Conservation (phyloP, 2,113 vertebrate species). For the Cromileptes altivelis region DNA sequence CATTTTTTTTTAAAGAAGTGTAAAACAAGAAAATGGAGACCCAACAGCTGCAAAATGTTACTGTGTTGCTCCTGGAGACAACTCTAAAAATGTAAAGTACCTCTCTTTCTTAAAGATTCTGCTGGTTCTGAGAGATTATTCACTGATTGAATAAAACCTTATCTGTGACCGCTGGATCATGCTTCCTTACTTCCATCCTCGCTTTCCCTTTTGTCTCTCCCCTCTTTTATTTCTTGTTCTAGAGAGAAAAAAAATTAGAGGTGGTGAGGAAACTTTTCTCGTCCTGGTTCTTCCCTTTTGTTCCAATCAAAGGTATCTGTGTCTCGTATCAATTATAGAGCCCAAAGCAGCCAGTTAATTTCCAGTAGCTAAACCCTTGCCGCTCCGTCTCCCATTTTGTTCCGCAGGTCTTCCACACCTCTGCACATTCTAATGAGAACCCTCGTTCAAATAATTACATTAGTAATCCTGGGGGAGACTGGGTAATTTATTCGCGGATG, state of each 20-base stretch:
- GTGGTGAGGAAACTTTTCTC: slow-evolving; percentile 43
- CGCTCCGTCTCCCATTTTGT: slow-evolving; percentile 72
- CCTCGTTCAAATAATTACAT: slow-evolving; percentile 85
- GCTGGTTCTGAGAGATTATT: slow-evolving; percentile 67
- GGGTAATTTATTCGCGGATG: slow-evolving; percentile 77
- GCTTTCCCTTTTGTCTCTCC: slow-evolving; percentile 32
- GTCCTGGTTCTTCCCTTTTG: slow-evolving; percentile 56
- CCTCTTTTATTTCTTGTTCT: slow-evolving; percentile 34
- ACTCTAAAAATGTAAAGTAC: slow-evolving; percentile 62
- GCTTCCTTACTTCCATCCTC: slow-evolving; percentile 46
- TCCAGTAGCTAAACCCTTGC: slow-evolving; percentile 66
- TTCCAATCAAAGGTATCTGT: slow-evolving; percentile 76
- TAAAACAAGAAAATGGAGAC: slow-evolving; percentile 38
- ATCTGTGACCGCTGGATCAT: slow-evolving; percentile 63
- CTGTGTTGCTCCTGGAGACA: slow-evolving; percentile 45
- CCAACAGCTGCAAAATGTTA: slow-evolving; percentile 20
- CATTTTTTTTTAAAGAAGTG: slow-evolving; percentile 44
- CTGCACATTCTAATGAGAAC: slow-evolving; percentile 79
- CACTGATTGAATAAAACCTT: slow-evolving; percentile 77
- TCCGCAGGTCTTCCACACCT: slow-evolving; percentile 71
- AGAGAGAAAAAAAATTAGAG: slow-evolving; percentile 15
- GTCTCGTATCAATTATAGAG: slow-evolving; percentile 79
- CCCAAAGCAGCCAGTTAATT: slow-evolving; percentile 76
- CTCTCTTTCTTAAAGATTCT: slow-evolving; percentile 65
- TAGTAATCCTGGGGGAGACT: slow-evolving; percentile 80